A percentile compares a stretch with the other conserved stretches of the same genome.
Conservation (phyloP, 2,888 invertebrate species). For the Ectemnius continuus region DNA sequence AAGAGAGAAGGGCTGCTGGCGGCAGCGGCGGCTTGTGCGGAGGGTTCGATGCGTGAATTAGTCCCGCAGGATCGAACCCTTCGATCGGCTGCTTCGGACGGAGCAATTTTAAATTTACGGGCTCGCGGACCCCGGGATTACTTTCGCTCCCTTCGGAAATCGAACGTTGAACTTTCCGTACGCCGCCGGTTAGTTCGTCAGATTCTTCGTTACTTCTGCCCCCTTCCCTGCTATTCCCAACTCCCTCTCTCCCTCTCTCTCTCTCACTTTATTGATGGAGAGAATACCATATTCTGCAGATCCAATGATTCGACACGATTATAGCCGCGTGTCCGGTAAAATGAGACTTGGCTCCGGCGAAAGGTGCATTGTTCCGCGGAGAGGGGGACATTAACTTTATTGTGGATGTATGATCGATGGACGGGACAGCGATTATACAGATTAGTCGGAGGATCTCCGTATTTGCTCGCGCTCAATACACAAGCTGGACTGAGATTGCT, state of each 20-base stretch:
- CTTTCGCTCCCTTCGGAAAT: constrained; percentile 11
- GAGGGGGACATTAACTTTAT: constrained; percentile 69
- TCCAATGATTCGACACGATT: constrained; percentile 19
- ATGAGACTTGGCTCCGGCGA: constrained; percentile 24
- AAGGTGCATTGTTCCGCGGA: constrained; percentile 33
- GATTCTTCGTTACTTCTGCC: constrained; percentile 1
- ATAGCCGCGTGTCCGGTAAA: constrained; percentile 7
- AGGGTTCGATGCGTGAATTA: constrained; percentile 63
- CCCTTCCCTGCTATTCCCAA: neutral
- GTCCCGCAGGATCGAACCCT: constrained; percentile 67
- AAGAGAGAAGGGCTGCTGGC: constrained; percentile 52
- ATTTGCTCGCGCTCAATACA: constrained; percentile 51
- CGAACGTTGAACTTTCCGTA: constrained; percentile 1
- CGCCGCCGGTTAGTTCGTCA: constrained; percentile 11
- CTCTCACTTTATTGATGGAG: neutral
- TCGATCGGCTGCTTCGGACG: constrained; percentile 56
- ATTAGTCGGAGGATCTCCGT: constrained; percentile 58
- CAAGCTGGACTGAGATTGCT: constrained; percentile 31
- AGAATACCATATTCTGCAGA: neutral
- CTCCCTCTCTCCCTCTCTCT: neutral
- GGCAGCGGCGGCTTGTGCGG: constrained; percentile 52
- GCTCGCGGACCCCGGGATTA: constrained; percentile 13
- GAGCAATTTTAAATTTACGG: constrained; percentile 70
- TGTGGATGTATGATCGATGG: constrained; percentile 73
- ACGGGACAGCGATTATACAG: constrained; percentile 61